phyloP scores from a whole-genome alignment of 2,113 vertebrate genomes.

The Daubentonia madagascariensis region DNA sequence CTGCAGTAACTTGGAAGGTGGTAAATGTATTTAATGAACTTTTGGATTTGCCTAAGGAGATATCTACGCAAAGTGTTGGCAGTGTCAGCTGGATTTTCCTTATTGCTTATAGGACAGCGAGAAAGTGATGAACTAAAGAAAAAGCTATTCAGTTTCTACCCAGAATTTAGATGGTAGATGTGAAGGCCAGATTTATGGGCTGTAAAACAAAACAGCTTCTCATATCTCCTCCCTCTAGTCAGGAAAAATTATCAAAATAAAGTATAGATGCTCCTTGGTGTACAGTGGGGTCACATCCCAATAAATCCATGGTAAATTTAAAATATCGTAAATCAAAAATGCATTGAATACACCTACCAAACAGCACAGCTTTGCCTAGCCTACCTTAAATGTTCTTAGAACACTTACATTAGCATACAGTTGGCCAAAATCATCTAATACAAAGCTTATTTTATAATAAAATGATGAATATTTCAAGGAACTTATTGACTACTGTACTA shows the following conservation, averaged over 20 bases:
- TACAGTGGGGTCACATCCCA: background rate
- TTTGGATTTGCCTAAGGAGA: conserved; percentile 55
- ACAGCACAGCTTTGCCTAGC: background rate
- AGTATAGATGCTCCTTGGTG: background rate
- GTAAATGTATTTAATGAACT: conserved; percentile 26
- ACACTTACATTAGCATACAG: background rate
- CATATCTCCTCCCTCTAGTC: background rate
- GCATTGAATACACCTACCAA: background rate
- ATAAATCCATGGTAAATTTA: background rate
- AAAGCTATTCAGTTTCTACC: background rate
- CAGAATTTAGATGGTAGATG: background rate
- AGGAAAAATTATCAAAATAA: conserved; percentile 17
- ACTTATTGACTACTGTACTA: background rate
- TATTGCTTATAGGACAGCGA: conserved; percentile 35
- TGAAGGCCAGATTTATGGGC: background rate
- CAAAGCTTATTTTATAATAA: background rate
- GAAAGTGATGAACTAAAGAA: conserved; percentile 17
- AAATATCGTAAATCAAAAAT: background rate
- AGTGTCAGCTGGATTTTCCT: conserved; percentile 30
- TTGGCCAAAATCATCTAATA: background rate
- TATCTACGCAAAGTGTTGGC: background rate
- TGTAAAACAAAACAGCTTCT: background rate
- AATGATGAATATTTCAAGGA: background rate
- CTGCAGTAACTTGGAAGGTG: conserved; percentile 22
- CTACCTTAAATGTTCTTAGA: background rate